Base-by-base conservation (phyloP, 1,140 invertebrate species). In the Heliconius eleuchia region DNA sequence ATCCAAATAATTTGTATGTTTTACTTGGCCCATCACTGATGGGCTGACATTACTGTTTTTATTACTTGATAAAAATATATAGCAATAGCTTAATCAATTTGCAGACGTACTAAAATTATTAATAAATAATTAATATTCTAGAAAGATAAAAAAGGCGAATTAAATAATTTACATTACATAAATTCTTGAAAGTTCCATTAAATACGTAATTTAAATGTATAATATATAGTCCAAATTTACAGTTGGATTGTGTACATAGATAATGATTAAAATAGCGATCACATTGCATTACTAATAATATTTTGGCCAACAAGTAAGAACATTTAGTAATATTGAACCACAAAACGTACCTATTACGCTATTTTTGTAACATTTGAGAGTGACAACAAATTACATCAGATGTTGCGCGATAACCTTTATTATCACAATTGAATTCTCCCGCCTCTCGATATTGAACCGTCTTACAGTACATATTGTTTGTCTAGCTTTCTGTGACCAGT, bases 381-480 rank as follows among this genome's bases (percentile, higher is more conserved):
- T 76, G 73, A 57, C 76, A 81, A 83, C 66, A 79, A 82, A 66
- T 90, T 93, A 89, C 90, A 83, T 93, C 90, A 90, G 86, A 74
- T 82, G 42, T 80, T 71, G 71, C 74, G n/a, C 66, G 90, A 92
- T 94, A 92, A 92, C 92, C 92, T 89, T 78, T 89, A 82, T 91
- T 92, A 92, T 94, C 92, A 77, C 34, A 88, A 86, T 90, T 87
- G 77, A 89, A 89, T 88, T 90, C 90, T 90, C 91, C 85, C 89
- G 89, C 88, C 79, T 76, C 60, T 66, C 27, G 2, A 66, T 30
- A 79, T 82, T 83, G 77, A 77, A 80, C 66, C 74, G 79, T 82
- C 86, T 84, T 87, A 87, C 78, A 81, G 85, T 87, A 86, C 78
- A 81, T 71, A 71, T 84, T 78, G 76, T 79, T 80, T 82, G 34